Base-by-base conservation (phyloP, 2,113 vertebrate genomes). In the Crocuta crocuta region DNA sequence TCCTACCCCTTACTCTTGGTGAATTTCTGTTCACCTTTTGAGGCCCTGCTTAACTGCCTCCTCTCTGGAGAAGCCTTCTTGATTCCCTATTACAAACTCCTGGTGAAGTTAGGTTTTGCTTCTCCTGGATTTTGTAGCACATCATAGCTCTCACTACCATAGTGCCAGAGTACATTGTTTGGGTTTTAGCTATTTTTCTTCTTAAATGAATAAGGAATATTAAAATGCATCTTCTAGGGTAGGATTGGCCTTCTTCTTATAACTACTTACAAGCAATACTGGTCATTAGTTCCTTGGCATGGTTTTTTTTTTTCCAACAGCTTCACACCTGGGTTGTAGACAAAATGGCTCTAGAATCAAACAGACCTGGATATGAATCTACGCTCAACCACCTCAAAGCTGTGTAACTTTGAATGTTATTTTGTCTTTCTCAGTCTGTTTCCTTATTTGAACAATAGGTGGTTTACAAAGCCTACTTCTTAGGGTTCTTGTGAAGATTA, bases 141-240 rank as follows among this genome's bases (percentile, higher is more conserved):
- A 11, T 73, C 24, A 10, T 3, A 24, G 15, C 33, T 87, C 39
- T 70, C 26, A 15, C 35, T 50, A n/a, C 10, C 10, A 28, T 0
- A 53, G 33, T 2, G 35, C 35, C 5, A 26, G 10, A 55, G 55
- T 16, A 15, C 1, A 7, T 71, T 53, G 1, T 84, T 79, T 80
- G 78, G 5, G 33, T 81, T 78, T 91, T 71, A 91, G 76, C 48
- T 74, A 33, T 45, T 82, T 96, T 82, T 82, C 43, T 74, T 95
- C 28, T 74, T 39, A 48, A 89, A 76, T 61, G 58, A 93, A 71
- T 89, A 63, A 91, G 71, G 58, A 43, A 39, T 71, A 81, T 89
- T 83, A 92, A 78, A 79, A 87, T 89, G n/a, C 26, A 73, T 35
- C 39, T 71, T 93, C 6, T 8, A 26, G 17, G 3, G 31, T 45